Evolutionary conservation across 2,797 vertebrate species (phyloP).

Genomic region (Spizella passerina): DNA sequence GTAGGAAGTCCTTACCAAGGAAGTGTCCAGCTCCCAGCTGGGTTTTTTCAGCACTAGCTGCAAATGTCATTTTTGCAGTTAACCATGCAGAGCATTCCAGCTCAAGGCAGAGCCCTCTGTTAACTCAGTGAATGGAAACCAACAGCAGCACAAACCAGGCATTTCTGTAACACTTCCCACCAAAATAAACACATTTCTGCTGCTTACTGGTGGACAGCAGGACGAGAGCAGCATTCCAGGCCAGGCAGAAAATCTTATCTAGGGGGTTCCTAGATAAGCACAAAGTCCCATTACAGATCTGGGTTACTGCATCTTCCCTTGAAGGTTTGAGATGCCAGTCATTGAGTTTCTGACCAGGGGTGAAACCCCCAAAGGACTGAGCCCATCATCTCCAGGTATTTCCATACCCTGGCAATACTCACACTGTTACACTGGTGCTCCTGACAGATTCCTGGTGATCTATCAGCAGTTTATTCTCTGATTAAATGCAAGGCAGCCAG

Average conservation of each 20-base stretch:
- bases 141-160: neutral
- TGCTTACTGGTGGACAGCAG: constrained; percentile 1
- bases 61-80: constrained; percentile 21
- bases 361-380: neutral
- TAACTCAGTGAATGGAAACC: neutral
- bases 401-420: neutral
- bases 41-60: neutral
- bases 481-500: neutral
- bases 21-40: neutral
- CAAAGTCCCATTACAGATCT: constrained; percentile 28
- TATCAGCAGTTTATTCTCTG: neutral
- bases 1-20: neutral
- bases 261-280: constrained; percentile 71
- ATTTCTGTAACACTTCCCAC: constrained; percentile 45
- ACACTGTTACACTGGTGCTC: neutral
- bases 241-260: constrained; percentile 39
- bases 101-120: neutral
- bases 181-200: constrained; percentile 79
- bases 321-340: constrained; percentile 58
- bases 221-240: constrained; percentile 61
- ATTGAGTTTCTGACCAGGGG: neutral
- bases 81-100: constrained; percentile 26
- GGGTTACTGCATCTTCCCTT: constrained; percentile 48
- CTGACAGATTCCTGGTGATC: constrained; percentile 5
- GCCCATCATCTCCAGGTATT: constrained; percentile 1